Evolutionary conservation across 2,113 vertebrate genomes (phyloP).

Genomic region (Brachyhypopomus occidentalis): DNA sequence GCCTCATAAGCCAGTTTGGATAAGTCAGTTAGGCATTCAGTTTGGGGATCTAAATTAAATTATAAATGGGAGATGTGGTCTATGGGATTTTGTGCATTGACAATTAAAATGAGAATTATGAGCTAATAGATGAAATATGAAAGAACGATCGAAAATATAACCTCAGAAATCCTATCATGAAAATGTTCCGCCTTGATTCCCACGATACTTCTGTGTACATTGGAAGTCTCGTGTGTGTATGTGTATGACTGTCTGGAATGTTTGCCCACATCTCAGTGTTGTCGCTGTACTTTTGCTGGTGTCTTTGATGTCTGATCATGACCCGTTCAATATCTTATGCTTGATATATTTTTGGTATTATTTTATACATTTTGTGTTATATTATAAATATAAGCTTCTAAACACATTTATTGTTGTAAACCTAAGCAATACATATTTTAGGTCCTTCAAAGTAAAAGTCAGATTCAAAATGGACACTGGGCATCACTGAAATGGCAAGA

Average conservation of each 20-base stretch:
- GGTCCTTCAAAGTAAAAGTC: background rate
- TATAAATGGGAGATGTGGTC: background rate
- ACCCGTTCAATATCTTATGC: background rate
- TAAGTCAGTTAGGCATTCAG: constrained; percentile 67
- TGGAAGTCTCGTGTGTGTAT: constrained; percentile 19
- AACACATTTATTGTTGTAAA: background rate
- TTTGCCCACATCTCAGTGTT: background rate
- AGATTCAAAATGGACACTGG: constrained; percentile 36
- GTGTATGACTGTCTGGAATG: no score
- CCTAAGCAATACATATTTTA: no score
- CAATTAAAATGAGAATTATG: background rate
- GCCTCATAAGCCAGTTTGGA: constrained; percentile 73
- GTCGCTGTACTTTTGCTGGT: background rate
- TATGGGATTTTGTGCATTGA: background rate
- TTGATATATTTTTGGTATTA: background rate
- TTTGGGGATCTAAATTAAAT: background rate
- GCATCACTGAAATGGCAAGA: constrained; percentile 31
- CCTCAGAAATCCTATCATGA: no score
- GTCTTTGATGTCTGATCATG: background rate
- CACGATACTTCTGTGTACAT: constrained; percentile 47
- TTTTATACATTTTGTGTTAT: background rate
- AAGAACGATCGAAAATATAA: no score
- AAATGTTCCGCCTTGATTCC: background rate
- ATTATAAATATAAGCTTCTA: background rate
- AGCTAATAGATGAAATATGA: background rate